Conservation (phyloP, 2,797 vertebrate genomes). For the Thamnophis elegans region DNA sequence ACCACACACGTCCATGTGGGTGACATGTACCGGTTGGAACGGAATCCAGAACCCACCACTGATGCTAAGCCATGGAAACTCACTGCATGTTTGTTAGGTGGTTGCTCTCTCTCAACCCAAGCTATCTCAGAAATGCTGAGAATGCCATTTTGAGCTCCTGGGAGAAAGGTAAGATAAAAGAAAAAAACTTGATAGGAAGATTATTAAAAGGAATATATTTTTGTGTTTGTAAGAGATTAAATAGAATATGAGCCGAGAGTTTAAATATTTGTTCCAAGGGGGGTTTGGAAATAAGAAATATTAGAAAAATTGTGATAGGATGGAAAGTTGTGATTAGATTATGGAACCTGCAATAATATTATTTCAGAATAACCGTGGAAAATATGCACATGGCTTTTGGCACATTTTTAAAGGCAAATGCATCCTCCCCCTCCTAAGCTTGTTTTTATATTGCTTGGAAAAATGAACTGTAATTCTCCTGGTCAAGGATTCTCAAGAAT, state of each 20-base stretch:
- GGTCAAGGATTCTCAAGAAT: neutral
- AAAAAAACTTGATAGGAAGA: neutral
- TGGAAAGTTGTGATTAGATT: neutral
- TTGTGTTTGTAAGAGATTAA: conserved; percentile 7
- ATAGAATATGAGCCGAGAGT: neutral
- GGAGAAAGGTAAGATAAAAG: neutral
- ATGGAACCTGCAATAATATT: conserved; percentile 2
- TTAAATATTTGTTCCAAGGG: neutral
- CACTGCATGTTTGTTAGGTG: neutral
- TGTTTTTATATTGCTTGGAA: neutral
- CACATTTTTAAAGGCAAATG: conserved; percentile 33
- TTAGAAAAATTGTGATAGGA: conserved; percentile 13
- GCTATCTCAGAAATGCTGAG: neutral
- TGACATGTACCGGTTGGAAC: too few relatives aligned
- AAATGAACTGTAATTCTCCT: neutral
- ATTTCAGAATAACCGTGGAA: conserved; percentile 22
- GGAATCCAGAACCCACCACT: too few relatives aligned
- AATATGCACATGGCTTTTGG: conserved; percentile 33
- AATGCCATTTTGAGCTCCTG: neutral
- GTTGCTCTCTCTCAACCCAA: neutral
- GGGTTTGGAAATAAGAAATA: neutral
- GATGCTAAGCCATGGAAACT: neutral
- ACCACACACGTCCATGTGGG: too few relatives aligned
- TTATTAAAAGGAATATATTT: conserved; percentile 13
- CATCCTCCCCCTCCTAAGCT: neutral